Conservation (phyloP, 2,797 vertebrate species). For the Borostomias antarcticus region DNA sequence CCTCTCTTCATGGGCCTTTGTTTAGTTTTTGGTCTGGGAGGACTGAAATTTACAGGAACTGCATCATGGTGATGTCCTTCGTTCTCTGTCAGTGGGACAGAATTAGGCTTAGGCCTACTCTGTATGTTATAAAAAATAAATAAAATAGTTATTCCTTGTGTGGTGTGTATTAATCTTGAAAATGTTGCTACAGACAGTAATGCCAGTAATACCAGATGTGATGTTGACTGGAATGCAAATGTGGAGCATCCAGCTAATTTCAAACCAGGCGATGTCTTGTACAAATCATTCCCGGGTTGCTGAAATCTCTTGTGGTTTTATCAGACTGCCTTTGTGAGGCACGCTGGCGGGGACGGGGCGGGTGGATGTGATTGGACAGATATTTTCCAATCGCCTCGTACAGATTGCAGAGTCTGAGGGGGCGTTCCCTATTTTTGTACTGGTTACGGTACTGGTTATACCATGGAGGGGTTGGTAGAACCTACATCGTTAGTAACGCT, state of each 20-base stretch:
- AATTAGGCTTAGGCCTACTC: not conserved
- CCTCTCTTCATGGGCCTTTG: too few relatives aligned
- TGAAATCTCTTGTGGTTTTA: not conserved
- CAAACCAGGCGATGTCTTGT: too few relatives aligned
- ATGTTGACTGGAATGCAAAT: not conserved
- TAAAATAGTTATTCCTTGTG: not conserved
- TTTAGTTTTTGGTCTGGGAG: too few relatives aligned
- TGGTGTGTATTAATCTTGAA: not conserved
- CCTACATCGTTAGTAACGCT: too few relatives aligned
- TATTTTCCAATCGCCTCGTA: constrained; percentile 8
- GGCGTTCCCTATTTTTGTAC: constrained; percentile 17
- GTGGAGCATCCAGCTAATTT: not conserved
- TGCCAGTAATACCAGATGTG: not conserved
- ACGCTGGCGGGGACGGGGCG: not conserved
- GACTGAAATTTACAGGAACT: too few relatives aligned
- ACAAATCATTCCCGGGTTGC: not conserved
- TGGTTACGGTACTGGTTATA: not conserved
- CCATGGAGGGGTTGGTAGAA: too few relatives aligned
- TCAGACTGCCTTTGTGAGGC: too few relatives aligned
- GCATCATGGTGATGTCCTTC: not conserved
- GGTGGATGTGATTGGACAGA: constrained; percentile 11
- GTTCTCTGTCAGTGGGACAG: constrained; percentile 23
- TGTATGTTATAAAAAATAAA: constrained; percentile 5
- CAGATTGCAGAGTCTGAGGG: constrained; percentile 4
- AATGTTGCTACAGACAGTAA: not conserved